Conservation (phyloP, 2,797 vertebrate genomes). For the Siniperca obscura region DNA sequence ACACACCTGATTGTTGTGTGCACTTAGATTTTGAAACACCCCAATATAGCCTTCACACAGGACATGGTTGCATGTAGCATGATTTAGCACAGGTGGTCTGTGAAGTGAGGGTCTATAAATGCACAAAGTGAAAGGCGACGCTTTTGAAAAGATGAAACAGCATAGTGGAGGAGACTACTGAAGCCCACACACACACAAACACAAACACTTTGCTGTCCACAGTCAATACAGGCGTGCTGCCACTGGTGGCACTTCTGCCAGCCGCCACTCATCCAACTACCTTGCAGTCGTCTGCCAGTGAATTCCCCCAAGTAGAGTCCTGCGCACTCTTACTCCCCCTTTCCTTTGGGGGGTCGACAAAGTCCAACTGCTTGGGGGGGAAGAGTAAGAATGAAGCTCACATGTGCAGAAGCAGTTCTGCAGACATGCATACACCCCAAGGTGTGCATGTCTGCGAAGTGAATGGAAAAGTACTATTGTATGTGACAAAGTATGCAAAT, state of each 20-base stretch:
- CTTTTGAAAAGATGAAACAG: slow-evolving; percentile 66
- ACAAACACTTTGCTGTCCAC: slow-evolving; percentile 48
- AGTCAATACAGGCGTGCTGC: slow-evolving; percentile 47
- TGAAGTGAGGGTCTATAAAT: slow-evolving; percentile 49
- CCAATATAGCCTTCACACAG: slow-evolving; percentile 2
- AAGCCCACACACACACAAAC: slow-evolving; percentile 64
- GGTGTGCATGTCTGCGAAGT: slow-evolving; percentile 68
- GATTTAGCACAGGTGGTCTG: slow-evolving; percentile 30
- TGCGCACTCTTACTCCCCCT: slow-evolving; percentile 84
- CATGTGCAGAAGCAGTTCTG: slow-evolving; percentile 69
- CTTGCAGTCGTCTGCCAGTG: slow-evolving; percentile 88
- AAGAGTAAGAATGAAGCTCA: slow-evolving; percentile 82
- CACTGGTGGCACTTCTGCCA: slow-evolving; percentile 11
- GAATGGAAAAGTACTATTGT: slow-evolving; percentile 31
- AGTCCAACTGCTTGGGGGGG: slow-evolving; percentile 84
- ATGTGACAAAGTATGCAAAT: neutral
- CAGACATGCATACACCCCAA: slow-evolving; percentile 64
- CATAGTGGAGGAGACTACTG: slow-evolving; percentile 49
- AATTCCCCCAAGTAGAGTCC: slow-evolving; percentile 86
- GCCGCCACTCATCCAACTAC: slow-evolving; percentile 81
- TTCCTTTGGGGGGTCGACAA: slow-evolving; percentile 80
- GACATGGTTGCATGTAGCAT: slow-evolving; percentile 76
- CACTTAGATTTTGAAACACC: slow-evolving; percentile 19
- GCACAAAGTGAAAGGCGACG: slow-evolving; percentile 43
- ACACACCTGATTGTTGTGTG: slow-evolving; percentile 12